A percentile compares a stretch with the other conserved stretches of the same genome.
Conservation (phyloP, 2,888 invertebrate genomes). For the Teleogryllus oceanicus region DNA sequence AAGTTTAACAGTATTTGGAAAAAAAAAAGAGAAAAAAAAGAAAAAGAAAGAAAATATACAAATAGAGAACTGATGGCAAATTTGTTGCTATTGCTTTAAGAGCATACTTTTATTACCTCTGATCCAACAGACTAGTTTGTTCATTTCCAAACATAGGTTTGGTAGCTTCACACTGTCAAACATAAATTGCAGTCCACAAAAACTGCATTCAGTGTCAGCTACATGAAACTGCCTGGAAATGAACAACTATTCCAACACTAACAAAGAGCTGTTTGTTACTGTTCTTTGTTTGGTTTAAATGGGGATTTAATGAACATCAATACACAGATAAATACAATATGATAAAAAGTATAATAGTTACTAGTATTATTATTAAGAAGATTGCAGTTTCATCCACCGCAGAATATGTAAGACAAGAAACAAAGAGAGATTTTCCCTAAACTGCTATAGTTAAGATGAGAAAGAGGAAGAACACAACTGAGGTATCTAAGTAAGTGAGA, state of each 20-base stretch:
- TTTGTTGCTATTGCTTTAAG: no score
- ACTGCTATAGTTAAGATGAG: constrained; percentile 10
- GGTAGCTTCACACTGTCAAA: not conserved
- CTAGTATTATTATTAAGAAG: not conserved
- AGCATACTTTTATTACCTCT: no score
- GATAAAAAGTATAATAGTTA: constrained; percentile 11
- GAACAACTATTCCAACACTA: not conserved
- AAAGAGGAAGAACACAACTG: constrained; percentile 18
- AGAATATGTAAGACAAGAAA: not conserved
- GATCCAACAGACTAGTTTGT: not conserved
- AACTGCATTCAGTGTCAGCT: no score
- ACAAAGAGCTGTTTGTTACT: not conserved
- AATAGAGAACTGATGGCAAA: no score
- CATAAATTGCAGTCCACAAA: not conserved
- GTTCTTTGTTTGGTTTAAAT: not conserved
- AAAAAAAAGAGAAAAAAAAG: no score
- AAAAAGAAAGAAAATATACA: no score
- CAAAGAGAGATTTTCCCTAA: not conserved
- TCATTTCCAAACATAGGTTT: not conserved
- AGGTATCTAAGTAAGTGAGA: constrained; percentile 18
- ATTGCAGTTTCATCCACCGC: not conserved
- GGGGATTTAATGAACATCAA: constrained; percentile 18
- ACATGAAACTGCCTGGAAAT: not conserved
- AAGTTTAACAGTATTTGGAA: no score
- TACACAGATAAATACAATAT: constrained; percentile 18